Conservation (phyloP, 1,140 invertebrate species). For the Meteorus sp. region DNA sequence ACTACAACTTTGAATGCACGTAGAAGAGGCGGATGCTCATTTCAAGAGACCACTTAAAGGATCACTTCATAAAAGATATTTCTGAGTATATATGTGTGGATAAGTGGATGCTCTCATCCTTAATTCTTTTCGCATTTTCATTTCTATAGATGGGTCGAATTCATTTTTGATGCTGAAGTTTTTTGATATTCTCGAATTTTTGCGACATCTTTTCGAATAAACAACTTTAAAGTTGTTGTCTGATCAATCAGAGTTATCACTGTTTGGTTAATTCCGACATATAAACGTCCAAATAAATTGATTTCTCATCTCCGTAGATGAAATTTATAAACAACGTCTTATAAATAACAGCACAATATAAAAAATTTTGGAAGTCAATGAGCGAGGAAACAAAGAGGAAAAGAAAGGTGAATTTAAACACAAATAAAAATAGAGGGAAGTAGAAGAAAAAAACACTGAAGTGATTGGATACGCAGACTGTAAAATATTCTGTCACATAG, state of each 20-base stretch:
- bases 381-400: neutral
- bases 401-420: neutral
- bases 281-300: neutral
- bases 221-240: too few relatives aligned
- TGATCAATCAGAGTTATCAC: too few relatives aligned
- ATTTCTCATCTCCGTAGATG: too few relatives aligned
- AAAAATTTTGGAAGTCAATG: neutral
- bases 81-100: neutral
- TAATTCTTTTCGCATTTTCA: neutral
- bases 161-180: too few relatives aligned
- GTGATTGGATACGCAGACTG: too few relatives aligned
- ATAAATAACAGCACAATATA: neutral
- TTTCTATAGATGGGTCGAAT: too few relatives aligned
- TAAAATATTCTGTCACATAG: slow-evolving; percentile 1
- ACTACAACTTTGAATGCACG: slow-evolving; percentile 24
- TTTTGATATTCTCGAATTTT: too few relatives aligned
- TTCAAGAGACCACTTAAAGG: slow-evolving; percentile 45
- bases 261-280: too few relatives aligned
- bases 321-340: too few relatives aligned
- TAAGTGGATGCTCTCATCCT: neutral
- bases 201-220: too few relatives aligned
- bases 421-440: slow-evolving; percentile 18
- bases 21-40: slow-evolving; percentile 32
- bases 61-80: slow-evolving; percentile 40
- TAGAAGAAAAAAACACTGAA: neutral